Evolutionary conservation across 1,140 invertebrate species (phyloP).

Genomic region (Euura saliciscinereae): DNA sequence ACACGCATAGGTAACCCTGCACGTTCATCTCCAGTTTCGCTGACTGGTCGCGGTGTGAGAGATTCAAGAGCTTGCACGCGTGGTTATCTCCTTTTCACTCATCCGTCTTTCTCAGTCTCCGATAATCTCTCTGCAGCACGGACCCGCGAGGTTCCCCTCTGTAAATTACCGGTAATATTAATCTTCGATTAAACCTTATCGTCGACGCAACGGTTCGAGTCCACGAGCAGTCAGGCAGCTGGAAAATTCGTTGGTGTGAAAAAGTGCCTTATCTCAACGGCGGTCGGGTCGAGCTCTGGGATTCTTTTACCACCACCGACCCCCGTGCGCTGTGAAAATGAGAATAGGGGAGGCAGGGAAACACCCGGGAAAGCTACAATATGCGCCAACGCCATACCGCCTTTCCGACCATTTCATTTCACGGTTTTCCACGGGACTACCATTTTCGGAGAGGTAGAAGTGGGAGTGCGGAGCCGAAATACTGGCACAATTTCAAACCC

Average conservation of each 20-base stretch:
- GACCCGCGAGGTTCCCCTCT: neutral
- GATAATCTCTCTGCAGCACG: neutral
- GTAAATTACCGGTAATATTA: slow-evolving; percentile 7
- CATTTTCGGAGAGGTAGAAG: neutral
- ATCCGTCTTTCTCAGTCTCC: neutral
- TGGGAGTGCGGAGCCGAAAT: neutral
- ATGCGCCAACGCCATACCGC: neutral
- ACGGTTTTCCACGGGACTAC: neutral
- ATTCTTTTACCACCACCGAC: neutral
- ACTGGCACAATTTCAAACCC: neutral
- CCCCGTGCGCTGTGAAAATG: neutral
- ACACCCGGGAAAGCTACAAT: neutral
- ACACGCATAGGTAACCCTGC: too few species aligned
- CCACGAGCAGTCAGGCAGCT: neutral
- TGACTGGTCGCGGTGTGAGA: neutral
- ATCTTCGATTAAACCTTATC: slow-evolving; percentile 4
- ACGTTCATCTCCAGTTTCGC: neutral
- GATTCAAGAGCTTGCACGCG: too few species aligned
- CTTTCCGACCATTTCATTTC: slow-evolving; percentile 4
- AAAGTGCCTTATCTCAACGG: slow-evolving; percentile 1
- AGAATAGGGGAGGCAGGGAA: neutral
- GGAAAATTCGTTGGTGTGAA: slow-evolving; percentile 7
- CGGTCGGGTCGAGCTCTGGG: neutral
- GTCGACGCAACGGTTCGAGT: neutral
- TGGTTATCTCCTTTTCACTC: too few species aligned